Evolutionary conservation across 2,888 invertebrate species (phyloP).

Genomic region (Andrena marginata): DNA sequence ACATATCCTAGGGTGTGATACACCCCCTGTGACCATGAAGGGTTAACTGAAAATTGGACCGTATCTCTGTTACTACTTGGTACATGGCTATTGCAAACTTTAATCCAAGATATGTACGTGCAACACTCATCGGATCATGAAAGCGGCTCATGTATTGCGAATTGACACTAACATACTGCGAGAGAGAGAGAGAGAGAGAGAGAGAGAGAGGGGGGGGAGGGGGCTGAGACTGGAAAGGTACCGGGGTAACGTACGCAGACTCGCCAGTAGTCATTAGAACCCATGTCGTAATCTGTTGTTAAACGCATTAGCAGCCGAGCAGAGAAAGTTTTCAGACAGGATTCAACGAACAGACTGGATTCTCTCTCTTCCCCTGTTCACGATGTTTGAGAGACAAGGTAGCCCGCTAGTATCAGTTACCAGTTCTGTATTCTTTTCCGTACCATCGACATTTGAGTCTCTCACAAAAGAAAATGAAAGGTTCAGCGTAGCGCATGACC

Average conservation of each 20-base stretch:
- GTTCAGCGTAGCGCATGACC: not conserved
- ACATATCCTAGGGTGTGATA: no score
- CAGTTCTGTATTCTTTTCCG: conserved; percentile 30
- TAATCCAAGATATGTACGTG: not conserved
- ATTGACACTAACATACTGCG: conserved; percentile 7
- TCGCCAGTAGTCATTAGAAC: conserved; percentile 63
- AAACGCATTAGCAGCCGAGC: conserved; percentile 60
- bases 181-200: not conserved
- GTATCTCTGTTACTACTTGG: no score
- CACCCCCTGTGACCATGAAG: no score
- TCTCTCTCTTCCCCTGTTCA: conserved; percentile 30
- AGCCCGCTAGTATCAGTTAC: conserved; percentile 3
- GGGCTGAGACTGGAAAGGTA: conserved; percentile 31
- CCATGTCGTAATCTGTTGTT: conserved; percentile 65
- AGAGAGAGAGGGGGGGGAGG: not conserved
- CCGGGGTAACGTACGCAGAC: conserved; percentile 41
- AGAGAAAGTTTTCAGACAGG: conserved; percentile 71
- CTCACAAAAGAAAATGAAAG: conserved; percentile 26
- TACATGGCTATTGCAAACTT: no score
- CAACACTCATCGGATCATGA: conserved; percentile 16
- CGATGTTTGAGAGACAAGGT: conserved; percentile 23
- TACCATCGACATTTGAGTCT: conserved; percentile 10
- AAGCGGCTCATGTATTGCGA: conserved; percentile 25
- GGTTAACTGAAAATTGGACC: no score
- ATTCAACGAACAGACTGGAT: conserved; percentile 52